Evolutionary conservation across 2,113 vertebrate species (phyloP).

Genomic region (Muntiacus muntjak): DNA sequence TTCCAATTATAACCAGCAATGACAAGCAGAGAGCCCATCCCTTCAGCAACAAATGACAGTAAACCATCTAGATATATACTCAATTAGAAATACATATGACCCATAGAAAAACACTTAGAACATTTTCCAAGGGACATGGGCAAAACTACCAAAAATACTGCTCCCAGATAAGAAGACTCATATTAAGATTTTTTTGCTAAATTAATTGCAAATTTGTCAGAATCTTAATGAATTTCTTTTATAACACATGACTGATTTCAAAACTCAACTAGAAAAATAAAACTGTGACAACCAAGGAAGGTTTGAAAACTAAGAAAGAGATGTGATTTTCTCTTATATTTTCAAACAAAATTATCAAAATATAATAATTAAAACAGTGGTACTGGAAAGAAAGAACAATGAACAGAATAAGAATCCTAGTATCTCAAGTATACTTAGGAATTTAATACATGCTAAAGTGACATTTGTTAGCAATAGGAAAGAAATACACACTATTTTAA

Average conservation of each 20-base stretch:
- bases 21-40: not conserved
- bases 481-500: not conserved
- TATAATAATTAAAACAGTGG: not conserved
- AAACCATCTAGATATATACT: not conserved
- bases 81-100: not conserved
- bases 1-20: not conserved
- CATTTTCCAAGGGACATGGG: not conserved
- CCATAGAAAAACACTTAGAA: not conserved
- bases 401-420: not conserved
- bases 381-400: not conserved
- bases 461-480: constrained; percentile 11
- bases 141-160: not conserved
- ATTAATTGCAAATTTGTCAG: not conserved
- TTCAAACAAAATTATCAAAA: constrained; percentile 22
- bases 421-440: not conserved
- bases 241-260: not conserved
- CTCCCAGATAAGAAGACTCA: not conserved
- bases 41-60: not conserved
- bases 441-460: not conserved
- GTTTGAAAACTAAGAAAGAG: not conserved
- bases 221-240: not conserved
- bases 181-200: not conserved
- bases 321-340: not conserved
- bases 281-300: not conserved
- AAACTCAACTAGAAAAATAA: constrained; percentile 43